Percentiles rank a stretch among this genome's conserved stretches.
Conservation (phyloP, 2,113 vertebrate species). For the Artemisiospiza belli region DNA sequence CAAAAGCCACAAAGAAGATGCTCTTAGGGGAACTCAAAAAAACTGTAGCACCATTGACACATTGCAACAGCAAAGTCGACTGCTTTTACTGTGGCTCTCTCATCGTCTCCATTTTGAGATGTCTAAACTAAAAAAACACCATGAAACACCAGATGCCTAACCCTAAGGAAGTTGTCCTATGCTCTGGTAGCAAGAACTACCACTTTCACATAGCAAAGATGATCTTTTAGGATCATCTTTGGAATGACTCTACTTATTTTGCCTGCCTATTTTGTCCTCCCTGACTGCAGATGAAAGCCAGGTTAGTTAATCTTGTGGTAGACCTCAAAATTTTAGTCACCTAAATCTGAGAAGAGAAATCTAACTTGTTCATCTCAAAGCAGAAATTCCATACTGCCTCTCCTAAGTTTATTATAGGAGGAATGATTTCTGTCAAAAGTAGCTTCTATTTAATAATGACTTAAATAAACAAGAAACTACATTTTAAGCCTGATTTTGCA, state of each 20-base stretch:
- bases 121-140: neutral
- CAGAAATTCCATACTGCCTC: neutral
- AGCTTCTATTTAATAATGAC: neutral
- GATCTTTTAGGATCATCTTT: neutral
- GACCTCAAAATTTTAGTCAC: neutral
- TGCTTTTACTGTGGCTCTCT: neutral
- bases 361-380: neutral
- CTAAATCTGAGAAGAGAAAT: neutral
- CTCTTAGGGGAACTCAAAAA: neutral
- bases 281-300: neutral
- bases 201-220: neutral
- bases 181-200: neutral
- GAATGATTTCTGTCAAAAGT: neutral
- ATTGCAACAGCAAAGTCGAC: neutral
- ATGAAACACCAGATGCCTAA: neutral
- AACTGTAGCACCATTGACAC: neutral
- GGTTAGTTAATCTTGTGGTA: neutral
- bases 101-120: neutral
- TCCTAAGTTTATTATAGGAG: neutral
- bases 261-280: neutral
- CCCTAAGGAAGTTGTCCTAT: neutral
- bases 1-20: neutral
- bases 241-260: neutral
- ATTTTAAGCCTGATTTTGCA: neutral
- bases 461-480: neutral